phyloP scores from a whole-genome alignment of 2,113 vertebrate species.

The Puntigrus tetrazona region DNA sequence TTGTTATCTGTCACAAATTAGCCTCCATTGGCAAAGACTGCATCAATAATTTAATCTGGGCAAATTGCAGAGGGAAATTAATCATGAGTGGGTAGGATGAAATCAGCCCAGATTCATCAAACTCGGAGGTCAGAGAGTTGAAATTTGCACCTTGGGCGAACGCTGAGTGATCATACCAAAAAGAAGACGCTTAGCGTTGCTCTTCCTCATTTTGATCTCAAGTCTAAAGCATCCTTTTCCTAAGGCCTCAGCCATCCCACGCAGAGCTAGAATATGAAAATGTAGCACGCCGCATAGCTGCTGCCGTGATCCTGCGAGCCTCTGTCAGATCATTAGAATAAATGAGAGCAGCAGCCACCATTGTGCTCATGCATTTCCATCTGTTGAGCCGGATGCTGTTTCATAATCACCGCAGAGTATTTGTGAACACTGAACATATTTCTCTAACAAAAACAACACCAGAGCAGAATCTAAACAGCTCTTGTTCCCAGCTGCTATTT shows the following conservation, averaged over 20 bases:
- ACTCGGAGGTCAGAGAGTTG: constrained; percentile 44
- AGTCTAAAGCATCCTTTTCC: constrained; percentile 36
- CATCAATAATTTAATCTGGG: constrained; percentile 75
- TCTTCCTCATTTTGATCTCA: constrained; percentile 31
- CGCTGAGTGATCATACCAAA: constrained; percentile 50
- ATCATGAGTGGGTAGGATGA: constrained; percentile 62
- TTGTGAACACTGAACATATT: constrained; percentile 31
- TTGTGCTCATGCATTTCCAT: constrained; percentile 12
- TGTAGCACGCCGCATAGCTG: not conserved
- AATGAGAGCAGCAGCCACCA: constrained; percentile 2
- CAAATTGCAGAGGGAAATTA: constrained; percentile 63
- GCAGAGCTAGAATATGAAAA: constrained; percentile 13
- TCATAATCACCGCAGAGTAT: constrained; percentile 6
- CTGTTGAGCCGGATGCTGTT: constrained; percentile 11
- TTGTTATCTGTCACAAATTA: constrained; percentile 58
- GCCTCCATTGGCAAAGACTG: constrained; percentile 57
- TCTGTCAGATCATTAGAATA: constrained; percentile 37
- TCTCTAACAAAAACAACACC: constrained; percentile 39
- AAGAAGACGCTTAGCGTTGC: not conserved
- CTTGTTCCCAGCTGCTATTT: constrained; percentile 30
- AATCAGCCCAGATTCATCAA: constrained; percentile 66
- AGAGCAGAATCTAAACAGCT: constrained; percentile 17
- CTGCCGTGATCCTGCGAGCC: constrained; percentile 30
- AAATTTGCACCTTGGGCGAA: constrained; percentile 50
- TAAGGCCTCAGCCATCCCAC: not conserved